These are phyloP conservation scores for Achatina immaculata DNA, from an alignment of 1,140 invertebrate genomes.

Conservation along the genomic window DNA sequence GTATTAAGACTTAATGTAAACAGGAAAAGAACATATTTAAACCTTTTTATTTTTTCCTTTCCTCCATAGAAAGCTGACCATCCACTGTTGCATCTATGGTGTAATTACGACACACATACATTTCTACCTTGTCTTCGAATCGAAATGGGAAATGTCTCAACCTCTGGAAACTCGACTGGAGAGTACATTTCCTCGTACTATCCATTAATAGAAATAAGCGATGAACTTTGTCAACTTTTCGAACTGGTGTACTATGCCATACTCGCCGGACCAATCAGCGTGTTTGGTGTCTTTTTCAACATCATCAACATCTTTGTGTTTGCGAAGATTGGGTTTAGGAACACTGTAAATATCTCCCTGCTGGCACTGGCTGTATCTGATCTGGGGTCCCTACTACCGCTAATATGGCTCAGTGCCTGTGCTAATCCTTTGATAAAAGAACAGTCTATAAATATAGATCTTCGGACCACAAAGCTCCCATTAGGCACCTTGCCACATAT, in stretches of 20 bases:
- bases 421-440: not conserved
- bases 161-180: too few species aligned
- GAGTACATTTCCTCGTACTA: too few species aligned
- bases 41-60: too few species aligned
- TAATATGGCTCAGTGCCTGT: not conserved
- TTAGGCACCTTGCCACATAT: not conserved
- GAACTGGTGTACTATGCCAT: not conserved
- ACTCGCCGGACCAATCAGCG: not conserved
- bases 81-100: too few species aligned
- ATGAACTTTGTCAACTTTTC: not conserved
- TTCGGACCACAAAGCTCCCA: not conserved
- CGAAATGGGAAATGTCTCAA: too few species aligned
- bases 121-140: too few species aligned
- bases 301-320: not conserved
- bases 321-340: not conserved
- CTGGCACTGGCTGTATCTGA: not conserved
- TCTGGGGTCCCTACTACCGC: not conserved
- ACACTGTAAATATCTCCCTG: not conserved
- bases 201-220: too few species aligned
- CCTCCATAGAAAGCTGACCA: too few species aligned
- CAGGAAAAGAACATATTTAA: too few species aligned
- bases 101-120: too few species aligned
- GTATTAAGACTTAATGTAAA: too few species aligned
- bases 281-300: not conserved
- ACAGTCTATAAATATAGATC: not conserved